Evolutionary conservation across 1,140 invertebrate species (phyloP).

Genomic region (Zaprionus camerounensis): DNA sequence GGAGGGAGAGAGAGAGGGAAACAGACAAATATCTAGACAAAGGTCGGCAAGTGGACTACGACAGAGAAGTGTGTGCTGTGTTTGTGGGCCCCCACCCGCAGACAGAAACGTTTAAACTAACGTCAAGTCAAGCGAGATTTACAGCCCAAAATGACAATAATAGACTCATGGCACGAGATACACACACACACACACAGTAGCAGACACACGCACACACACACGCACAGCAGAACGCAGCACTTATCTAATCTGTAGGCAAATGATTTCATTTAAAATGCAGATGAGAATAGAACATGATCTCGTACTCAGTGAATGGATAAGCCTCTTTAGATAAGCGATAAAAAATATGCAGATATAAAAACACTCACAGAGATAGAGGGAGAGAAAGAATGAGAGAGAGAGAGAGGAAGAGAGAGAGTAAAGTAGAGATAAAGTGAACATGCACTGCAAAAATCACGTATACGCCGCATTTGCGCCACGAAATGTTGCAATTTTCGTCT

Average conservation of each 20-base stretch:
- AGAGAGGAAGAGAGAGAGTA: background rate
- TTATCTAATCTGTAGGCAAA: conserved; percentile 63
- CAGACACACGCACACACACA: background rate
- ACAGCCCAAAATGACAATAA: conserved; percentile 11
- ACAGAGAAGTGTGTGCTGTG: conserved; percentile 1
- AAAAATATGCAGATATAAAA: conserved; percentile 1
- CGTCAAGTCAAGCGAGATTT: conserved; percentile 14
- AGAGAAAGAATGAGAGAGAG: background rate
- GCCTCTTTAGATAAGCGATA: conserved; percentile 11
- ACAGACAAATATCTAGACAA: conserved; percentile 33
- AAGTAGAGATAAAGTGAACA: conserved; percentile 11
- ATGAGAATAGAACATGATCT: conserved; percentile 57
- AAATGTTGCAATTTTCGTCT: conserved; percentile 19
- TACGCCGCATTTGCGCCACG: conserved; percentile 26
- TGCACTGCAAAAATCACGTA: conserved; percentile 55
- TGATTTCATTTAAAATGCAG: conserved; percentile 32
- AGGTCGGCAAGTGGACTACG: conserved; percentile 23
- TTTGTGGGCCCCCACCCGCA: conserved; percentile 3
- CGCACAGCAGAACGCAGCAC: background rate
- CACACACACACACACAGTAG: background rate
- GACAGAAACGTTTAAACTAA: conserved; percentile 33
- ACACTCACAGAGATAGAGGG: background rate
- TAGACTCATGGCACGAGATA: conserved; percentile 41
- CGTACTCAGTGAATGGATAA: conserved; percentile 14
- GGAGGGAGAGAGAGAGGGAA: background rate